Evolutionary conservation across 2,113 vertebrate species (phyloP).

Genomic region (Oryzias woworae): DNA sequence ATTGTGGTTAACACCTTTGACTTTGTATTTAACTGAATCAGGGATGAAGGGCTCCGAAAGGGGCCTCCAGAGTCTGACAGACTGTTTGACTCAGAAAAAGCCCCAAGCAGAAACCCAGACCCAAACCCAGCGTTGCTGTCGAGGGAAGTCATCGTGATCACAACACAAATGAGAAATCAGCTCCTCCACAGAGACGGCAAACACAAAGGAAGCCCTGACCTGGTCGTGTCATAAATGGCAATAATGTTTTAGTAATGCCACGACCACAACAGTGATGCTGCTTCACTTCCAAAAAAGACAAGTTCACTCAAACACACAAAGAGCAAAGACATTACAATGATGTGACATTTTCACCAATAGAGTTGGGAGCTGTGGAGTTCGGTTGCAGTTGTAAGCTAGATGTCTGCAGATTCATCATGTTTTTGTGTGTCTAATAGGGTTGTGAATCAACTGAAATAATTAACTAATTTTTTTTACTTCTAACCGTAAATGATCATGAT

Average conservation of each 20-base stretch:
- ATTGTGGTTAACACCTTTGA: too few relatives aligned
- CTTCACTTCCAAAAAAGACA: slow-evolving; percentile 18
- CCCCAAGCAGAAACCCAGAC: slow-evolving; percentile 5
- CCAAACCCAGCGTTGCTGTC: slow-evolving; percentile 20
- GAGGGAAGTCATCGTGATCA: slow-evolving; percentile 23
- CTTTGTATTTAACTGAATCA: too few relatives aligned
- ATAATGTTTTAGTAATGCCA: slow-evolving; percentile 32
- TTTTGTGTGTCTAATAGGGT: too few relatives aligned
- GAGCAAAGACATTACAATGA: slow-evolving; percentile 15
- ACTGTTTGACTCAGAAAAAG: slow-evolving; percentile 25
- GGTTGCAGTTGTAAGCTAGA: background rate
- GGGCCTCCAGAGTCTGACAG: background rate
- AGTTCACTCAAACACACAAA: slow-evolving; percentile 5
- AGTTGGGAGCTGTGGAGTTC: slow-evolving; percentile 10
- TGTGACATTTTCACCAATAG: slow-evolving; percentile 14
- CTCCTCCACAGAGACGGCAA: slow-evolving; percentile 23
- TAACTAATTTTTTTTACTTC: too few relatives aligned
- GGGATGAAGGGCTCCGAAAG: too few relatives aligned
- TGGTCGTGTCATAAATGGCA: slow-evolving; percentile 19
- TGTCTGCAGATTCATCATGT: slow-evolving; percentile 17
- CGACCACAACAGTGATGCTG: slow-evolving; percentile 23
- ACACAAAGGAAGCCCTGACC: slow-evolving; percentile 12
- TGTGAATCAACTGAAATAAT: too few relatives aligned
- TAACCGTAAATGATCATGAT: too few relatives aligned
- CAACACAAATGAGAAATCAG: slow-evolving; percentile 31